Percentiles rank a stretch among this genome's conserved stretches.
phyloP scores from a whole-genome alignment of 2,888 invertebrate species.

The Camptogramma bilineatum region DNA sequence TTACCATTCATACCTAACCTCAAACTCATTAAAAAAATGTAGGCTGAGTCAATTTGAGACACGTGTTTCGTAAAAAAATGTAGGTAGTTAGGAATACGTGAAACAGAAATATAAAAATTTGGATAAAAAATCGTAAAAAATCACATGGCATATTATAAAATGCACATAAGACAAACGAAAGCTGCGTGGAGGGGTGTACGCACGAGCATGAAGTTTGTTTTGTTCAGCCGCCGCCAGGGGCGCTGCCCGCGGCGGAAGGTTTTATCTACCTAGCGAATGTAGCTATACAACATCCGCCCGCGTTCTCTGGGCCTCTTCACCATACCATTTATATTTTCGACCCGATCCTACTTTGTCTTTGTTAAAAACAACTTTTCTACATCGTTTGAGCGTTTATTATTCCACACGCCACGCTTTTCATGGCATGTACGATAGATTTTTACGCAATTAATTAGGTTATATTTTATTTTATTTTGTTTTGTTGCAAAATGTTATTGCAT shows the following conservation, averaged over 20 bases:
- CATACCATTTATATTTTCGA: conserved; percentile 74
- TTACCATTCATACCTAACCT: no score
- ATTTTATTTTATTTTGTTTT: conserved; percentile 49
- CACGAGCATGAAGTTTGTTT: conserved; percentile 76
- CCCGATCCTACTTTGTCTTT: conserved; percentile 72
- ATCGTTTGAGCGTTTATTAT: conserved; percentile 61
- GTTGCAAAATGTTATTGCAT: conserved; percentile 50
- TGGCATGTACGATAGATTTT: conserved; percentile 46
- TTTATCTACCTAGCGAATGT: conserved; percentile 75
- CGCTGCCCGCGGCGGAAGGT: conserved; percentile 83
- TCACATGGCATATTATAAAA: background rate
- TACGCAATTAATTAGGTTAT: conserved; percentile 66
- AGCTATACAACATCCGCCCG: conserved; percentile 84
- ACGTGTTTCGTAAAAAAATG: no score
- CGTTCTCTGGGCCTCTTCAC: conserved; percentile 73
- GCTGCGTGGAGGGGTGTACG: conserved; percentile 70
- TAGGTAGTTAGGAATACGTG: no score
- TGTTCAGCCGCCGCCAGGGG: conserved; percentile 73
- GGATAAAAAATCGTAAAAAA: background rate
- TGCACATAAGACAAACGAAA: conserved; percentile 49
- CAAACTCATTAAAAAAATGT: no score
- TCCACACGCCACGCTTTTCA: conserved; percentile 69
- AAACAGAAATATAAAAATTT: no score
- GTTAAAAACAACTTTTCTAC: conserved; percentile 81
- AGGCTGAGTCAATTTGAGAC: no score